Conservation (phyloP, 2,888 invertebrate genomes). For the Drepanosiphum platanoidis region DNA sequence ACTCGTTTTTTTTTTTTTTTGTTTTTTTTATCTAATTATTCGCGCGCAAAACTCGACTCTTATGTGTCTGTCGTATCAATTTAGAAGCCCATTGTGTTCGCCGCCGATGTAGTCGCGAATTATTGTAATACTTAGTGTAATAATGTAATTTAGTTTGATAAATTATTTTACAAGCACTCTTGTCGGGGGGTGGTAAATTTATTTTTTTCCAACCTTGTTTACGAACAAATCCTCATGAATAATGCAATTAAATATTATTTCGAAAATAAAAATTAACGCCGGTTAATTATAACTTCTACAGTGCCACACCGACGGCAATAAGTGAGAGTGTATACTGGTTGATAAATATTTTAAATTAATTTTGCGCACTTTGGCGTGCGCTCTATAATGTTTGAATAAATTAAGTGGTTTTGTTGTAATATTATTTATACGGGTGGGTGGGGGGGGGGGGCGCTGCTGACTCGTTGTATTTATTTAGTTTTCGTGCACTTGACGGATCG, state of each 20-base stretch:
- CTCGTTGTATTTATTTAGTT: too few relatives aligned
- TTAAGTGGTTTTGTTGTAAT: too few relatives aligned
- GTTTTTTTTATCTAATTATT: too few relatives aligned
- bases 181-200: not conserved
- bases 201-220: not conserved
- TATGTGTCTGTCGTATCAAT: not conserved
- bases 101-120: too few relatives aligned
- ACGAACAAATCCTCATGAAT: not conserved
- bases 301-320: not conserved
- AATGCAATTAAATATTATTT: not conserved
- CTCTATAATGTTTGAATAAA: not conserved
- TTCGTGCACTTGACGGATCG: too few relatives aligned
- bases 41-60: not conserved
- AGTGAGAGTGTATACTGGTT: not conserved
- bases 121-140: not conserved
- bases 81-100: not conserved
- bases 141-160: not conserved
- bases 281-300: not conserved
- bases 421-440: too few relatives aligned
- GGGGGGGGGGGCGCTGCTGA: too few relatives aligned
- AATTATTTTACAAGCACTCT: not conserved
- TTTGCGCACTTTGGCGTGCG: not conserved
- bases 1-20: too few relatives aligned
- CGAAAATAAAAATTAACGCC: not conserved
- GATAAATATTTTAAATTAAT: not conserved